A percentile compares a stretch with the other conserved stretches of the same genome.
phyloP scores from a whole-genome alignment of 1,140 invertebrate species.

The Ladona fulva region DNA sequence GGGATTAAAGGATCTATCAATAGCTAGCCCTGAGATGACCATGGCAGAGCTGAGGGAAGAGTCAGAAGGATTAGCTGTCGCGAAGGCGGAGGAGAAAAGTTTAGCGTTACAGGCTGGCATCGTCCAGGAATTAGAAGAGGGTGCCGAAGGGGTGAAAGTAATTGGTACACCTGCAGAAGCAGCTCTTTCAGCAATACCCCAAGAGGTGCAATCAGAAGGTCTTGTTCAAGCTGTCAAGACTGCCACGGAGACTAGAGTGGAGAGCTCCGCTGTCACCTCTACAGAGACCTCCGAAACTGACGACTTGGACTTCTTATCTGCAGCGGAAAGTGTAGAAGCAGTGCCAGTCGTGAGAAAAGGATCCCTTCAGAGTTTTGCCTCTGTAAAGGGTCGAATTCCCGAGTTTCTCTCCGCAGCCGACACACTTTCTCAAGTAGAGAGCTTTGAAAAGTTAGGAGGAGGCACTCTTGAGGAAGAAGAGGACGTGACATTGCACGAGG shows the following conservation, averaged over 20 bases:
- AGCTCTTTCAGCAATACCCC: not conserved
- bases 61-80: not conserved
- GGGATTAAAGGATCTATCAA: not conserved
- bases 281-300: not conserved
- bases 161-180: not conserved
- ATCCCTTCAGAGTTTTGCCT: not conserved
- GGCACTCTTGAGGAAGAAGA: slow-evolving; percentile 24
- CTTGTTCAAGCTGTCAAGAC: not conserved
- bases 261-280: not conserved
- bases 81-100: not conserved
- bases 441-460: slow-evolving; percentile 18
- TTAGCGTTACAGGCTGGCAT: not conserved
- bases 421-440: slow-evolving; percentile 18
- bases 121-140: not conserved
- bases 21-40: not conserved
- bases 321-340: not conserved
- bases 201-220: not conserved
- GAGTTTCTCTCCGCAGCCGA: not conserved
- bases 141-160: not conserved
- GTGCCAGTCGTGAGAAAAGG: not conserved
- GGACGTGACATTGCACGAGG: slow-evolving; percentile 27
- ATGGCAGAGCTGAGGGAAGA: not conserved
- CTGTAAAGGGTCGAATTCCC: not conserved
- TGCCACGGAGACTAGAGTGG: not conserved
- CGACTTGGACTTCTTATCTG: not conserved